Evolutionary conservation across 2,797 vertebrate genomes (phyloP), one percentile per base, ranked within the genome.

Genomic region (Enteromius trimaculatus): DNA sequence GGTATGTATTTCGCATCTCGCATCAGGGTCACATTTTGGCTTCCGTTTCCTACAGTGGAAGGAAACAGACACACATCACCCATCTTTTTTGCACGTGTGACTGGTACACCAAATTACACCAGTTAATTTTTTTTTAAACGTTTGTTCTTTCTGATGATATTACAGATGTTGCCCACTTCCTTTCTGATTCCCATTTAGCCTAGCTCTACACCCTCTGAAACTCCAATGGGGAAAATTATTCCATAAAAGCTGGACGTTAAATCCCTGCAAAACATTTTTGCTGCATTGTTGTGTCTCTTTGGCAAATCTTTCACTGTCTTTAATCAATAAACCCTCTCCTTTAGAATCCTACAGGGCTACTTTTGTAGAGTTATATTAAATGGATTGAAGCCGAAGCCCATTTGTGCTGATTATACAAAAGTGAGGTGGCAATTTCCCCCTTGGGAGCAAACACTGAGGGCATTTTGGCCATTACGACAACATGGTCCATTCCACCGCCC

Each of bases 321-420:
- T 55, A 44, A 82, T 82, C 72, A 82, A 68, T 82, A 77, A 68
- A 77, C 42, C 8, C 47, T 55, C 47, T 58, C 16, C 23, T 82
- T 82, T 55, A 68, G 72, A n/a, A 68, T 21, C 72, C 23, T 55
- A n/a, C 62, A 76, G 81, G 47, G 47, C 23, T 37, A 26, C 21
- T 66, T 51, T 82, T 42, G 26, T 13, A 39, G 62, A 82, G 19
- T 39, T 68, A 34, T 31, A 69, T 58, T 77, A 58, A 83, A 69
- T 69, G 34, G 74, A 77, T n/a, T 42, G 47, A 19, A 77, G 34
- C 47, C 19, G 19, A 77, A 77, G 37, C 39, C 51, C 64, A 77
- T 83, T 82, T 77, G 62, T 55, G 81, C 81, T 83, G 74, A 83
- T 77, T 83, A 53, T 77, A 60, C 17, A 23, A 77, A 83, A 77